Evolutionary conservation across 2,113 vertebrate species (phyloP), one percentile per base, ranked within the genome.

Genomic region (Apteryx owenii): DNA sequence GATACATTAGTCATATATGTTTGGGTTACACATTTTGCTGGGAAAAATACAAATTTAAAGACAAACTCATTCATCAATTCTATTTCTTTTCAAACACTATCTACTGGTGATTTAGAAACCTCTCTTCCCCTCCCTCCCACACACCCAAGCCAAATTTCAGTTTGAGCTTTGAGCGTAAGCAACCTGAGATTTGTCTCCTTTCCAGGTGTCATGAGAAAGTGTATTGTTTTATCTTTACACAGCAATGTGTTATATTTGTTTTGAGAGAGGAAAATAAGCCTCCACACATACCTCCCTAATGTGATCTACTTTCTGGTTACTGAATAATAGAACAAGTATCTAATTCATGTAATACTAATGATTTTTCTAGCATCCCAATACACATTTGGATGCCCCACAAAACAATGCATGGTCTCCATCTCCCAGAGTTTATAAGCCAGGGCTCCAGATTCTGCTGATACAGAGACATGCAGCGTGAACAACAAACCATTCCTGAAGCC

Each of bases 321-420:
- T 94, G 73, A 95, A 92, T 93, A 88, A 94, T 66, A 88, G 88
- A 95, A 95, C 50, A 93, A 86, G 80, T 38, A 71, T 31, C 48
- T 40, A 58, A 89, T 71, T 94, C 51, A 56, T 79, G 88, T 38
- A 86, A 40, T 51, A 65, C 62, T 94, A 69, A 85, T 44, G 73
- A 50, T 72, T 93, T 85, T 61, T 72, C 77, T 87, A 53, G n/a
- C 72, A 76, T 72, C 80, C 73, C 65, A 89, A 28, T 16, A 36
- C 4, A 2, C 36, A 76, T 26, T 64, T 80, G 58, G 56, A 79
- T 66, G 42, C 48, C 15, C 72, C 56, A 44, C 38, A 61, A 85
- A 88, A 46, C 48, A 89, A 79, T 25, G 7, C 71, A 81, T 54
- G 65, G 25, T 33, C 44, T 78, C 51, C 29, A 42, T 5, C n/a